phyloP scores from a whole-genome alignment of 2,888 invertebrate genomes.

The Odontothrips loti region DNA sequence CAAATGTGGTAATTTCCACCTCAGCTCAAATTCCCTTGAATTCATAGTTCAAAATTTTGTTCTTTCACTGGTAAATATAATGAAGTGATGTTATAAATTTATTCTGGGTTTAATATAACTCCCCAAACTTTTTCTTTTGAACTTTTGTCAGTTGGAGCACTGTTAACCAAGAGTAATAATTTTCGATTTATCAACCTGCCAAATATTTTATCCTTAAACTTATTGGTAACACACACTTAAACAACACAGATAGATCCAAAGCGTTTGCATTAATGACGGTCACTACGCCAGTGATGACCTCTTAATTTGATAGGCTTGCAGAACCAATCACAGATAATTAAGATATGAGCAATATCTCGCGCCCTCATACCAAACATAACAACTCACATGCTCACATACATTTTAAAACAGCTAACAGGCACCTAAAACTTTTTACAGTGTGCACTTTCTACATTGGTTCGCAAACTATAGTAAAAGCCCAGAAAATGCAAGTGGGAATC shows the following conservation, averaged over 20 bases:
- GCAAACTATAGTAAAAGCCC: background rate
- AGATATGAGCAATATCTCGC: conserved; percentile 12
- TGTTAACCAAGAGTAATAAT: too few relatives aligned
- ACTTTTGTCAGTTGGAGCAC: too few relatives aligned
- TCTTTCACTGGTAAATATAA: background rate
- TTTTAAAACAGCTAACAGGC: background rate
- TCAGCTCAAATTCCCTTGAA: background rate
- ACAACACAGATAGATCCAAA: background rate
- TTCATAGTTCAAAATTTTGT: background rate
- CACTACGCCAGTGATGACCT: background rate
- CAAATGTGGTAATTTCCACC: background rate
- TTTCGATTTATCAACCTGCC: too few relatives aligned
- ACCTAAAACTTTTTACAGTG: background rate
- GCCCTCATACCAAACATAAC: background rate
- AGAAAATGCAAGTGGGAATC: background rate
- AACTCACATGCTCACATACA: background rate
- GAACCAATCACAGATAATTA: conserved; percentile 18
- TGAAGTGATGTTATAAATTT: background rate
- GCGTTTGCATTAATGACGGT: background rate
- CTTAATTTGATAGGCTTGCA: background rate
- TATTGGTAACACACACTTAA: conserved; percentile 16
- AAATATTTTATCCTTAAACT: background rate
- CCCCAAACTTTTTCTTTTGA: background rate
- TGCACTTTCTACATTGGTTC: background rate
- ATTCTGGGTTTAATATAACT: background rate